Percentiles rank a stretch among this genome's conserved stretches.
Conservation (phyloP, 2,888 invertebrate species). For the Athalia cordata region DNA sequence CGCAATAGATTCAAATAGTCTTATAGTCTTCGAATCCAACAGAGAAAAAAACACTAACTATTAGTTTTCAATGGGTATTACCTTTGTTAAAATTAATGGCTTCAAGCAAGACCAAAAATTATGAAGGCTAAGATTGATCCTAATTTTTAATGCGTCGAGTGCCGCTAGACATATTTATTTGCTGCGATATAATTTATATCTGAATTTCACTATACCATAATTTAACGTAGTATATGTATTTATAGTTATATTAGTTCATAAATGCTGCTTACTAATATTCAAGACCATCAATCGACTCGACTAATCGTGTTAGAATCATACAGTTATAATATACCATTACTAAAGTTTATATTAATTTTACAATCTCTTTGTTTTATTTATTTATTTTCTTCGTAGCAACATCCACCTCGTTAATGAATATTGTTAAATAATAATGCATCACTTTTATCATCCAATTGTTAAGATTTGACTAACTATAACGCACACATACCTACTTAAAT, state of each 20-base stretch:
- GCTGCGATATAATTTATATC: neutral
- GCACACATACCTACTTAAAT: slow-evolving; percentile 2
- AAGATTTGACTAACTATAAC: slow-evolving; percentile 13
- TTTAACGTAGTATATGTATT: neutral
- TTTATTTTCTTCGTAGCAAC: neutral
- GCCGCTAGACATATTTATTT: slow-evolving; percentile 3
- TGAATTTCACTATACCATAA: slow-evolving; percentile 10
- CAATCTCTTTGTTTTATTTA: neutral
- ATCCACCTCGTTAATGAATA: slow-evolving; percentile 16
- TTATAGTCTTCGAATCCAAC: slow-evolving; percentile 3
- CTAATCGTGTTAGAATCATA: slow-evolving; percentile 34
- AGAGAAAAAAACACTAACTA: neutral
- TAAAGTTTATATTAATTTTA: slow-evolving; percentile 20
- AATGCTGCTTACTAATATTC: neutral
- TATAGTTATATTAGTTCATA: slow-evolving; percentile 27
- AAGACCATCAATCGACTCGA: neutral
- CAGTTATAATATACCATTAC: slow-evolving; percentile 20
- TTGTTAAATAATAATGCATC: neutral
- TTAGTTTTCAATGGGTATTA: neutral
- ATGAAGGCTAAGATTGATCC: neutral
- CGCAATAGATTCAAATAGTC: neutral
- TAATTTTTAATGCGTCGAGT: neutral
- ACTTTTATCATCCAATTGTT: slow-evolving; percentile 7
- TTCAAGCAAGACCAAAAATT: neutral
- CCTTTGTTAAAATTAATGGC: neutral